These are phyloP conservation scores for Acanthosepion pharaonis DNA, from an alignment of 2,888 invertebrate genomes.

Conservation along the genomic window DNA sequence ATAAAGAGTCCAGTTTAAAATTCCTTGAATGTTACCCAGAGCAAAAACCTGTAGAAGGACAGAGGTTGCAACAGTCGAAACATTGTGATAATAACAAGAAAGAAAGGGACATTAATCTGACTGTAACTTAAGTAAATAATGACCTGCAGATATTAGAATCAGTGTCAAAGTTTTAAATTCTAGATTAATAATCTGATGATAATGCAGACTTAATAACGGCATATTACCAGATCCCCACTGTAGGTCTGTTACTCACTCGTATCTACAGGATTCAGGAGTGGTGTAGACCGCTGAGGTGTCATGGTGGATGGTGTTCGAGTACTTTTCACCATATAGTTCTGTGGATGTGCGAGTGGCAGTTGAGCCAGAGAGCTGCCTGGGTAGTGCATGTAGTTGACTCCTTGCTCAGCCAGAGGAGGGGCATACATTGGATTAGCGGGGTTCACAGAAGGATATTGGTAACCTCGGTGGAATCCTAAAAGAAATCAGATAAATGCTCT, in stretches of 20 bases:
- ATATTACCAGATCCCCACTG: background rate
- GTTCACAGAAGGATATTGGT: background rate
- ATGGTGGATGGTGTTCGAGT: constrained; percentile 59
- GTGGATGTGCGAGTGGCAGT: constrained; percentile 54
- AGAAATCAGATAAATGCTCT: constrained; percentile 1
- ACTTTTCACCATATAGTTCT: constrained; percentile 63
- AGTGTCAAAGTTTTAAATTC: too few species aligned
- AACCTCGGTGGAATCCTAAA: constrained; percentile 35
- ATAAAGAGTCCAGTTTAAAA: too few species aligned
- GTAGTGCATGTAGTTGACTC: constrained; percentile 23
- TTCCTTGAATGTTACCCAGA: too few species aligned
- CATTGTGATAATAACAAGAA: too few species aligned
- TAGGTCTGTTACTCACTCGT: constrained; percentile 38
- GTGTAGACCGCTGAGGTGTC: constrained; percentile 62
- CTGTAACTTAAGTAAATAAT: too few species aligned
- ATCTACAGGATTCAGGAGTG: constrained; percentile 38
- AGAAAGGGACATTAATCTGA: too few species aligned
- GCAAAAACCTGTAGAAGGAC: too few species aligned
- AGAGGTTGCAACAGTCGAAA: too few species aligned
- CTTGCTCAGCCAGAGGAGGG: constrained; percentile 34
- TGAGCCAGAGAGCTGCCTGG: background rate
- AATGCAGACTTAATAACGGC: background rate
- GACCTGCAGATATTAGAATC: too few species aligned
- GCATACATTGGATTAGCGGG: constrained; percentile 34
- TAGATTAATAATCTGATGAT: background rate